Conservation (phyloP, 2,888 invertebrate genomes). For the Aporophyla lueneburgensis region DNA sequence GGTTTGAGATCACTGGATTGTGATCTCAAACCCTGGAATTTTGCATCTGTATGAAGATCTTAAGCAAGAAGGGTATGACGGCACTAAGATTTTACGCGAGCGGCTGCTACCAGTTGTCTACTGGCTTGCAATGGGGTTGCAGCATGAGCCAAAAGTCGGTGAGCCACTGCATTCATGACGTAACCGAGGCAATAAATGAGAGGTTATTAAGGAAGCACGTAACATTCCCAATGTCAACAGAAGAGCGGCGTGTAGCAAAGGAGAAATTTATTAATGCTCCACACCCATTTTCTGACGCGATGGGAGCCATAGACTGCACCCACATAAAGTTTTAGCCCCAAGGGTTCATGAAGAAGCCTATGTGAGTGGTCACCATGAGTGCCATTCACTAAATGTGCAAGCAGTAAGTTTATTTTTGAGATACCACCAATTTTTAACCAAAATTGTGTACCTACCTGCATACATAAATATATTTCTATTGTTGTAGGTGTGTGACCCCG, state of each 20-base stretch:
- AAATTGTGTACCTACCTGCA: not conserved
- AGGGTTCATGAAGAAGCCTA: not conserved
- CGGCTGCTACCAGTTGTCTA: no score
- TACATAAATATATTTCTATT: no score
- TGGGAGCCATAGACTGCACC: not conserved
- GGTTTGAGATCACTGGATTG: no score
- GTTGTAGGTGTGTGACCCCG: no score
- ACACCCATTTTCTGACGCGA: not conserved
- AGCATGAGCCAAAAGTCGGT: not conserved
- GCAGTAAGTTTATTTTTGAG: not conserved
- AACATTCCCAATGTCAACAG: not conserved
- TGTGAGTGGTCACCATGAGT: conserved; percentile 8
- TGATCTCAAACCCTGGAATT: no score
- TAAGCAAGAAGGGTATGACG: no score
- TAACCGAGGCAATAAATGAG: not conserved
- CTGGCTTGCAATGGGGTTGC: not conserved
- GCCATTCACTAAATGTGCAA: conserved; percentile 5
- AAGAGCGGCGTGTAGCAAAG: not conserved
- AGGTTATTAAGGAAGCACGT: not conserved
- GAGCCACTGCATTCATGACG: not conserved
- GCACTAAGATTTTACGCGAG: not conserved
- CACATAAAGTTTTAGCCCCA: not conserved
- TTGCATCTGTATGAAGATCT: no score
- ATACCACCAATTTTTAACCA: not conserved
- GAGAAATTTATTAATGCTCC: not conserved